These are phyloP conservation scores for Ceyx margarethae DNA, from an alignment of 2,113 vertebrate species.

Conservation along the genomic window DNA sequence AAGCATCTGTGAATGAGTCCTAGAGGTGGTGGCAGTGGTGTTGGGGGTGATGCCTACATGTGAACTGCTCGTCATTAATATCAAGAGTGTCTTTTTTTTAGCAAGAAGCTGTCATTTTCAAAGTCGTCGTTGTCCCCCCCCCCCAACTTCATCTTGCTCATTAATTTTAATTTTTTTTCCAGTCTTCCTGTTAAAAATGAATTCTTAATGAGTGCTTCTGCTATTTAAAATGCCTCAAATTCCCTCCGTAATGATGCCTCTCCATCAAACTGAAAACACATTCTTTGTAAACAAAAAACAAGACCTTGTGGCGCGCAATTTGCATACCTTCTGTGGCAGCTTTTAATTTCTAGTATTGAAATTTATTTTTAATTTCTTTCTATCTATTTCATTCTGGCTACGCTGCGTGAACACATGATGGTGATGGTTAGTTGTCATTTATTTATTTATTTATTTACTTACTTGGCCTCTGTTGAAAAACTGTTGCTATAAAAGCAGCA, in stretches of 20 bases:
- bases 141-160: conserved; percentile 50
- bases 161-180: conserved; percentile 68
- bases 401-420: conserved; percentile 37
- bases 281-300: conserved; percentile 63
- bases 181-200: conserved; percentile 69
- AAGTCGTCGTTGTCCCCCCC: background rate
- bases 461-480: background rate
- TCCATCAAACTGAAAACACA: conserved; percentile 60
- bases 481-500: background rate
- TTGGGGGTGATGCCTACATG: background rate
- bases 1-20: conserved; percentile 1
- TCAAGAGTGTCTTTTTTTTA: conserved; percentile 49
- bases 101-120: conserved; percentile 61
- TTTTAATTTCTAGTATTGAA: conserved; percentile 65
- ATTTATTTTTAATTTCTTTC: conserved; percentile 49
- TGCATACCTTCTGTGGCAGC: conserved; percentile 65
- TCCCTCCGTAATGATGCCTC: conserved; percentile 68
- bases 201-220: conserved; percentile 66
- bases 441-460: background rate
- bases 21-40: background rate
- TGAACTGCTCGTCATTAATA: conserved; percentile 52
- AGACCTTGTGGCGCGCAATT: conserved; percentile 54
- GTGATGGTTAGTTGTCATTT: conserved; percentile 6
- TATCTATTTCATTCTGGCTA: conserved; percentile 79
- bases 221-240: conserved; percentile 66